Evolutionary conservation across 1,140 invertebrate genomes (phyloP).

Genomic region (Vollenhovia emeryi): DNA sequence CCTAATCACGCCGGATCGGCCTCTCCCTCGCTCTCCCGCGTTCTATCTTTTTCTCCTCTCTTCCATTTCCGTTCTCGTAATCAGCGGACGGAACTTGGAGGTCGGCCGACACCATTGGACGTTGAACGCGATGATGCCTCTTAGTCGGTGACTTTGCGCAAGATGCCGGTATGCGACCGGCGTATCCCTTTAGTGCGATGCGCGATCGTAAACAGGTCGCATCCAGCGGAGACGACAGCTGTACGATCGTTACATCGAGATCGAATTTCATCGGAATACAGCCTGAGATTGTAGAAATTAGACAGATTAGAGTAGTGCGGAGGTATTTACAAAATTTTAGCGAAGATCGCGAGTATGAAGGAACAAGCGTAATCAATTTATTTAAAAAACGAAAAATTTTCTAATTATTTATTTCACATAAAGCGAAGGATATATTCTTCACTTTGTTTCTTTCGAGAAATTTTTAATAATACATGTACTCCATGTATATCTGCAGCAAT

Average conservation of each 20-base stretch:
- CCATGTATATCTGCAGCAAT: not conserved
- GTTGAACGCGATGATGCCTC: conserved; percentile 38
- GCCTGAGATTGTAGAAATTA: not conserved
- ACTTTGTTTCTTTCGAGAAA: not conserved
- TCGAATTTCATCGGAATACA: conserved; percentile 4
- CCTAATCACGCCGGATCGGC: conserved; percentile 47
- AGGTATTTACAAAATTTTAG: not conserved
- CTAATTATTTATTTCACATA: not conserved
- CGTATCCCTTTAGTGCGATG: not conserved
- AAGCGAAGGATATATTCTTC: not conserved
- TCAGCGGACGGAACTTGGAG: conserved; percentile 12
- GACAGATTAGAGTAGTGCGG: not conserved
- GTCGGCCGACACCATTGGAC: conserved; percentile 25
- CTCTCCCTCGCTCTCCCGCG: not conserved
- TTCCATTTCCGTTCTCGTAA: conserved; percentile 34
- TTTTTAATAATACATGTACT: not conserved
- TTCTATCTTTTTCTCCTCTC: not conserved
- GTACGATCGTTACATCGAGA: conserved; percentile 16
- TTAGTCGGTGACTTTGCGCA: conserved; percentile 42
- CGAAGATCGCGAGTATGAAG: not conserved
- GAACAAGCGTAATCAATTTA: not conserved
- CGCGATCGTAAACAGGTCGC: conserved; percentile 22
- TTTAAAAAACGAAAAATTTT: not conserved
- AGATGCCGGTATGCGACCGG: conserved; percentile 37
- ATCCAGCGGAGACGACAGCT: not conserved